Evolutionary conservation across 2,797 vertebrate species (phyloP).

Genomic region (Clamator glandarius): DNA sequence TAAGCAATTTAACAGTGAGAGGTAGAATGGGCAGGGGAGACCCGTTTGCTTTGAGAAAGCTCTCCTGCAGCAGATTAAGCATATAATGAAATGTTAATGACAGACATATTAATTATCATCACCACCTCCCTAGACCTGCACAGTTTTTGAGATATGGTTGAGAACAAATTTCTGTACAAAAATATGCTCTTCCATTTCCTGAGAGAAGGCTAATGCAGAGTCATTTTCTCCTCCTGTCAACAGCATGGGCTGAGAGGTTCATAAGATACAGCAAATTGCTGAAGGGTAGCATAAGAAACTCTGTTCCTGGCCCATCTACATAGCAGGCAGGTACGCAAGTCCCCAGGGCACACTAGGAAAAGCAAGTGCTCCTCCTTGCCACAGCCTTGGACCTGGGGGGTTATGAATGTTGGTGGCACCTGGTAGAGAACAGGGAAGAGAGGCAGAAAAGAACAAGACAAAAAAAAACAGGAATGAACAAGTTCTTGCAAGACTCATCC

Average conservation of each 20-base stretch:
- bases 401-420: background rate
- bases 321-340: background rate
- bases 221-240: background rate
- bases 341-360: background rate
- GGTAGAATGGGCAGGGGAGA: background rate
- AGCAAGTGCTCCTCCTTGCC: background rate
- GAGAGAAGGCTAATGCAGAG: background rate
- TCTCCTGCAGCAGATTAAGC: background rate
- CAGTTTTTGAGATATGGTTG: background rate
- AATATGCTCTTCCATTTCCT: background rate
- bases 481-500: background rate
- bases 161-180: slow-evolving; percentile 8
- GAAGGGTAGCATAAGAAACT: background rate
- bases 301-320: background rate
- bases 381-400: background rate
- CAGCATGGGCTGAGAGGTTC: background rate
- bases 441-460: background rate
- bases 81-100: background rate
- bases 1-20: background rate
- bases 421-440: background rate
- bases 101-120: background rate
- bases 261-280: background rate
- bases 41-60: background rate
- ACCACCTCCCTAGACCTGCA: background rate
- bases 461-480: background rate